These are phyloP conservation scores for Planiliza haematocheilus DNA, from an alignment of 2,113 vertebrate genomes.

Conservation along the genomic window DNA sequence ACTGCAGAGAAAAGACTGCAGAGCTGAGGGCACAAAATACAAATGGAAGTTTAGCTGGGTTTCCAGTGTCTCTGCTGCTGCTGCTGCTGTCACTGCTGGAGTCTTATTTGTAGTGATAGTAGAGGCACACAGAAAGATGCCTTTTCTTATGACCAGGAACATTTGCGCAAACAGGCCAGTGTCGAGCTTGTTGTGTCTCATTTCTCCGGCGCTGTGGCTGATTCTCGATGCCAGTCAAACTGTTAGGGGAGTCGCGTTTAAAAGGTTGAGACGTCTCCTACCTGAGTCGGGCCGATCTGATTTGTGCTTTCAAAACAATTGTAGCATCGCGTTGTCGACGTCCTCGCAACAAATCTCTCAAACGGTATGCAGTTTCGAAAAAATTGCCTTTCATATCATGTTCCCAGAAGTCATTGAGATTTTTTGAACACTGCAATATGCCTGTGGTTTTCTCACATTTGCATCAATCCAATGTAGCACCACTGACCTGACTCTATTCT, in stretches of 20 bases:
- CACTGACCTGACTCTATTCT: conserved; percentile 51
- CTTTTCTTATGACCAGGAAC: conserved; percentile 45
- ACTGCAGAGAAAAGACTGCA: conserved; percentile 24
- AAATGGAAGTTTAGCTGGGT: conserved; percentile 47
- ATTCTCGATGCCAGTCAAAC: conserved; percentile 21
- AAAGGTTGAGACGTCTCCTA: conserved; percentile 15
- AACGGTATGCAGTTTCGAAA: conserved; percentile 72
- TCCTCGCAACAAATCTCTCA: conserved; percentile 68
- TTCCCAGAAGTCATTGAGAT: conserved; percentile 54
- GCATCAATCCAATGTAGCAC: conserved; percentile 80
- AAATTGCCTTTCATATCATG: conserved; percentile 68
- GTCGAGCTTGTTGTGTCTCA: conserved; percentile 17
- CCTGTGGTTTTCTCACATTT: conserved; percentile 70
- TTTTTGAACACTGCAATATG: conserved; percentile 58
- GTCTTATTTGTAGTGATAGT: conserved; percentile 28
- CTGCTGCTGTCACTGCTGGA: conserved; percentile 41
- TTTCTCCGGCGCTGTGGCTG: conserved; percentile 40
- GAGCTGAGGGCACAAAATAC: conserved; percentile 15
- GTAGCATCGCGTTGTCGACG: conserved; percentile 78
- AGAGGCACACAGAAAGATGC: conserved; percentile 12
- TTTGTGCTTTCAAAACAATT: conserved; percentile 56
- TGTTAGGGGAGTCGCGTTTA: conserved; percentile 34
- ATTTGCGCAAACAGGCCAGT: conserved; percentile 20
- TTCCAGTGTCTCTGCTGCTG: conserved; percentile 46
- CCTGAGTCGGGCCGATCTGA: conserved; percentile 32